A percentile compares a stretch with the other conserved stretches of the same genome.
These are phyloP conservation scores for Acanthaster planci DNA, from an alignment of 35 echinoderm and acorn worm species.

Conservation along the genomic window DNA sequence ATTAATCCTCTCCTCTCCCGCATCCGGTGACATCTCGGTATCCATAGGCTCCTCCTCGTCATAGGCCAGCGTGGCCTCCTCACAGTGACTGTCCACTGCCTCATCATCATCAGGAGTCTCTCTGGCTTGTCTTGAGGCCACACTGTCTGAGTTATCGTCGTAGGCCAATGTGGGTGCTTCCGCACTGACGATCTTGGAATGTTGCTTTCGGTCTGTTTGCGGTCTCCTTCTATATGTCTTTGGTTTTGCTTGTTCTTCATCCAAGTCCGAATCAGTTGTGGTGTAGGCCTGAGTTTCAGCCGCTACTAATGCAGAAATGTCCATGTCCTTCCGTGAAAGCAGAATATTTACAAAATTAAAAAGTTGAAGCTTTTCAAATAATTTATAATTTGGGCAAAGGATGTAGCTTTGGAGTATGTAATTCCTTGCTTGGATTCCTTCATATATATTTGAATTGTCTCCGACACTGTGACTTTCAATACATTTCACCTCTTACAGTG, in stretches of 20 bases:
- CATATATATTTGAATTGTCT: no score
- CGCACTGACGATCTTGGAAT: neutral
- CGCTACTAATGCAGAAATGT: neutral
- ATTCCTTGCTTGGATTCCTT: no score
- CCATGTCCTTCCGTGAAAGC: neutral
- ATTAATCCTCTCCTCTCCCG: neutral
- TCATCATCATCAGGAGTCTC: neutral
- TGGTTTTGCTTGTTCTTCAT: neutral
- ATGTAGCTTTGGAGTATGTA: no score
- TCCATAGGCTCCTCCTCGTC: neutral
- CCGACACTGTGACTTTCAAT: no score
- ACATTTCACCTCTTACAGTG: no score
- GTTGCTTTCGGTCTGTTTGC: no score
- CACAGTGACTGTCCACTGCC: neutral
- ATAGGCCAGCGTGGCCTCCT: neutral
- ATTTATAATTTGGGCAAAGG: neutral
- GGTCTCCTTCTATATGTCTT: neutral
- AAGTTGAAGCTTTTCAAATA: neutral
- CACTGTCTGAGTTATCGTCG: neutral
- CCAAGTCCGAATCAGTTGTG: slow-evolving; percentile 1
- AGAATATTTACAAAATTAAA: no score
- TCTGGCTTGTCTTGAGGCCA: no score
- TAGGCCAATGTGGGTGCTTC: slow-evolving; percentile 1
- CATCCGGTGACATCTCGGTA: neutral
- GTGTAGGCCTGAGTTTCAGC: slow-evolving; percentile 3